Percentiles rank a stretch among this genome's conserved stretches.
These are phyloP conservation scores for Digitonthophagus gazella DNA, from an alignment of 2,888 invertebrate genomes.

Conservation along the genomic window DNA sequence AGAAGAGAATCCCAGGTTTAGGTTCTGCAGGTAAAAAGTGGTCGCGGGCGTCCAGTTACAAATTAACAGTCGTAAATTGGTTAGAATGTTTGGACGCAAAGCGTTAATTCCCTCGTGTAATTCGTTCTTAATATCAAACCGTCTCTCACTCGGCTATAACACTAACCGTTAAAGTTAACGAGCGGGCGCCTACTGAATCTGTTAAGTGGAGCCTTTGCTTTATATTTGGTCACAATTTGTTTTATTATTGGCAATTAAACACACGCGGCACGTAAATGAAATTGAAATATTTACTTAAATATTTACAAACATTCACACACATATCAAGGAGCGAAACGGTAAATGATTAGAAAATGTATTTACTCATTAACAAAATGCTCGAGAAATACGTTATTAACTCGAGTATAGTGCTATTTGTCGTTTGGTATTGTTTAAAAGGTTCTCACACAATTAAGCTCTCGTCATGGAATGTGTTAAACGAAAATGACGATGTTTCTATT, in stretches of 20 bases:
- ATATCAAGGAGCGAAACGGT: no score
- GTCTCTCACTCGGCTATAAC: not conserved
- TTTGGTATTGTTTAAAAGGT: not conserved
- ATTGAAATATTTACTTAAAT: not conserved
- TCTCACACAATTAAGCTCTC: not conserved
- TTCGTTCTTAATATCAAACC: not conserved
- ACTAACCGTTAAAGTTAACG: not conserved
- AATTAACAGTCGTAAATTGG: constrained; percentile 8
- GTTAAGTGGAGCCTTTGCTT: not conserved
- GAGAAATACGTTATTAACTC: not conserved
- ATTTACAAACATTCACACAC: no score
- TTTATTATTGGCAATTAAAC: not conserved
- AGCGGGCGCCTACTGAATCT: not conserved
- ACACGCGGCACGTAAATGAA: no score
- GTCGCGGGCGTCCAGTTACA: not conserved
- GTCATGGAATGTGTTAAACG: not conserved
- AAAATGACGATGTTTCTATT: not conserved
- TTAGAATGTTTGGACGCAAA: not conserved
- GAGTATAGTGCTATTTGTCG: not conserved
- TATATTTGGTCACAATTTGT: not conserved
- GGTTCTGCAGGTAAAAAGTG: not conserved
- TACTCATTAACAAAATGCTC: not conserved
- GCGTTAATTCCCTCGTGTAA: not conserved
- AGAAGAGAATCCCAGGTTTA: not conserved
- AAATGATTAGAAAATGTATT: no score